phyloP scores from a whole-genome alignment of 2,113 vertebrate species.

The Passer domesticus region DNA sequence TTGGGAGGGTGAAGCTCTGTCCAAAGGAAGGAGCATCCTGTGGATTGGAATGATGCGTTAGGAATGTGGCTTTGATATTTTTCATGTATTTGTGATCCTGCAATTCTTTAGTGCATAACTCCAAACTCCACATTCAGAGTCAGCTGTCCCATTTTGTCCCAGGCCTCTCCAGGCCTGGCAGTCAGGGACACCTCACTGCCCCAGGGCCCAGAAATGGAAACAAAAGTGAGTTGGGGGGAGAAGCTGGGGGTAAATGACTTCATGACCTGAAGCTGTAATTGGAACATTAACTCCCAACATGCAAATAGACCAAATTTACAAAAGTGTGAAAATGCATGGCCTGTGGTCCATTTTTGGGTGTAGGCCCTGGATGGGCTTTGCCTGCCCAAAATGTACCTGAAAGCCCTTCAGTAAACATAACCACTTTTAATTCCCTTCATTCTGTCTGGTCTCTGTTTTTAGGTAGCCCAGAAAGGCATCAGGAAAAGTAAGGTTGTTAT shows the following conservation, averaged over 20 bases:
- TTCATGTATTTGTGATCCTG: accelerated
- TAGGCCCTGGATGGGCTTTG: accelerated
- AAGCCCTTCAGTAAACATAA: no score
- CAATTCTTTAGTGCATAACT: accelerated
- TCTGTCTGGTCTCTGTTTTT: background rate
- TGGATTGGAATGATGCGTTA: background rate
- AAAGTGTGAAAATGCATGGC: accelerated
- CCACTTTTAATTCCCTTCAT: background rate
- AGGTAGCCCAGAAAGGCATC: background rate
- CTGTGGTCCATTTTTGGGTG: accelerated
- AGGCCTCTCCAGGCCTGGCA: background rate
- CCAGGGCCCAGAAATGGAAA: background rate
- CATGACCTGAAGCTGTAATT: background rate
- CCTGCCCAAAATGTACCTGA: background rate
- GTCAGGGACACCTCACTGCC: background rate
- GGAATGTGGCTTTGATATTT: no score
- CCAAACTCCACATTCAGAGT: accelerated
- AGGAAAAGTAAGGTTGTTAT: background rate
- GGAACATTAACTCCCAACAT: accelerated
- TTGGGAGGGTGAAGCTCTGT: background rate
- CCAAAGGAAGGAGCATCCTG: background rate
- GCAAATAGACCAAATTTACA: no score
- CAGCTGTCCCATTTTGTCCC: background rate
- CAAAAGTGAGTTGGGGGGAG: accelerated
- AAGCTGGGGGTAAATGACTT: background rate